Evolutionary conservation across 2,888 invertebrate genomes (phyloP), one percentile per base, ranked within the genome.

Genomic region (Epistrophe grossulariae): DNA sequence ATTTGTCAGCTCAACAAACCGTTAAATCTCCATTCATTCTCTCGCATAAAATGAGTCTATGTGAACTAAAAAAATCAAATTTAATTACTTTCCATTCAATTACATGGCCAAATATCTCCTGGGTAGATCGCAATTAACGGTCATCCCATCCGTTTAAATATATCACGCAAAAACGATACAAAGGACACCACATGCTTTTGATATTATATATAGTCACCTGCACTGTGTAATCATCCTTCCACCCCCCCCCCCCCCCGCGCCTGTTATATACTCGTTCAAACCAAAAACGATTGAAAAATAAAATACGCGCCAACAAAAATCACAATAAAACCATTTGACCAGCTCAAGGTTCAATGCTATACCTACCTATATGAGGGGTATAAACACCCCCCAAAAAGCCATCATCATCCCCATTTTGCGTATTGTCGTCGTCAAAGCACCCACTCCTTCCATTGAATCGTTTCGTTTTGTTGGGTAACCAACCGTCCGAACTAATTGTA

Each of bases 401-500:
- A 24, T 24, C 24, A 24, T 50, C 52, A 68, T 48, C 68, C 70
- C 17, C 38, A 31, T 66, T 6, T 4, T 31, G 64, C 31, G 45
- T 66, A 50, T 43, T 19, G 31, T 66, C 11, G 50, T 55, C 19
- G 38, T 28, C 38, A 55, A 55, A 52, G 52, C 40, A 28, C 55
- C 38, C 64, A 4, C 52, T 24, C 70, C 15, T 35, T 52, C 59
- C 40, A 28, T 62, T 50, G 38, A 35, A 31, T 52, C 64, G 48
- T 60, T 76, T 24, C 24, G 24, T 24, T 24, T n/a, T 24, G 73
- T 73, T 77, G 80, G 83, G 84, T 78, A 78, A 80, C 85, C 85
- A 83, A 87, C 87, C 79, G 87, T 55, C 83, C 77, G 84, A 79
- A 87, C 84, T 84, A 84, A 88, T 87, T 88, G 88, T 88, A 88